These are phyloP conservation scores for Nemotelus nigrinus DNA, from an alignment of 2,888 invertebrate genomes.

Conservation along the genomic window DNA sequence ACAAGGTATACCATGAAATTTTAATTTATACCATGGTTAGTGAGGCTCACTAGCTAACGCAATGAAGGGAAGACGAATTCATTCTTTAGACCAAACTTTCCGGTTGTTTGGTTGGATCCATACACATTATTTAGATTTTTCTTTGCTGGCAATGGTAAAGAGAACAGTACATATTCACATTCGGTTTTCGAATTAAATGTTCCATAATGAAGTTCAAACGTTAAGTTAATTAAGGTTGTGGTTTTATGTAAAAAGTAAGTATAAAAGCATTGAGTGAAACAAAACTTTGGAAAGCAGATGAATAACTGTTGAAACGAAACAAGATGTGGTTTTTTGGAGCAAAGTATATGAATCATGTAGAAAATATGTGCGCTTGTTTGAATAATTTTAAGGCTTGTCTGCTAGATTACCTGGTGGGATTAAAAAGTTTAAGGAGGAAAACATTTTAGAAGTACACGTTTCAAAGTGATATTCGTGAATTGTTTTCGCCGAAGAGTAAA, in stretches of 20 bases:
- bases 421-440: too few species aligned
- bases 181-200: constrained; percentile 1
- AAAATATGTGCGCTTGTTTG: too few species aligned
- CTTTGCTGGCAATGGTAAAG: not conserved
- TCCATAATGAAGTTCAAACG: not conserved
- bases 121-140: not conserved
- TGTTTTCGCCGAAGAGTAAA: too few species aligned
- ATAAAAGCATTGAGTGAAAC: not conserved
- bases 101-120: not conserved
- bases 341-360: too few species aligned
- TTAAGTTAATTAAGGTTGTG: constrained; percentile 20
- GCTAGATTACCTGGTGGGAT: too few species aligned
- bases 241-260: not conserved
- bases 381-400: too few species aligned
- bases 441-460: too few species aligned
- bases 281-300: not conserved
- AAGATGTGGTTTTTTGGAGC: not conserved
- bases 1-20: constrained; percentile 5
- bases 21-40: constrained; percentile 1
- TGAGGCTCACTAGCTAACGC: not conserved
- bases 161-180: not conserved
- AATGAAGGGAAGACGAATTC: not conserved
- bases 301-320: not conserved
- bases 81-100: not conserved
- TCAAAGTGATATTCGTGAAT: too few species aligned